Evolutionary conservation across 1,140 invertebrate species (phyloP), one percentile per base, ranked within the genome.

Genomic region (Diachasmimorpha longicaudata): DNA sequence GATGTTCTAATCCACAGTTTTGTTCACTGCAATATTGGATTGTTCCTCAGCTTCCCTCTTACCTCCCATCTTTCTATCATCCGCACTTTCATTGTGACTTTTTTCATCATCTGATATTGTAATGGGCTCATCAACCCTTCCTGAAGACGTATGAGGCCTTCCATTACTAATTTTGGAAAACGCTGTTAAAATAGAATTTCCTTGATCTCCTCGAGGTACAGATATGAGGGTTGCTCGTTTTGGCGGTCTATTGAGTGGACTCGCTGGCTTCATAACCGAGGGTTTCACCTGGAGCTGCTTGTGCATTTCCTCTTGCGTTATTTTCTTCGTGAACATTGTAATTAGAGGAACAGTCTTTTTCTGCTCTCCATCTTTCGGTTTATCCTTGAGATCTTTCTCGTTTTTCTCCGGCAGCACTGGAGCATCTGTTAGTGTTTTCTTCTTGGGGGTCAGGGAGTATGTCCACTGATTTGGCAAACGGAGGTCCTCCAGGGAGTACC

Each of bases 241-340:
- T 1, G 83, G 82, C 3, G 79, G 77, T 73, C 78, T 84, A 10
- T 36, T 72, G 21, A 74, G 36, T 10, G 81, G 66, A 8, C 71
- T 79, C 0, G 68, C 13, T 44, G 46, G 70, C 80, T 80, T 70
- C 11, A 48, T 71, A 10, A 52, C n/a, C 42, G 77, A 23, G 5
- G 80, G 25, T 52, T 80, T 83, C 46, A 81, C 81, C 4, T 31
- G 72, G 14, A 89, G 78, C 72, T 90, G 89, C 77, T 88, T 88
- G 74, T 89, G 83, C 84, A 87, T 86, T 36, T 90, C 89, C 55
- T 89, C 89, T n/a, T 87, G 84, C 0, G 86, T 87, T 14, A 91
- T 83, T 16, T 89, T 90, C 72, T 91, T 90, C 11, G 92, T 89
- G 78, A 90, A 92, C 73, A 91, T 89, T 6, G 91, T 92, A 9